These are phyloP conservation scores for Beaufortia kweichowensis DNA, from an alignment of 2,113 vertebrate species.

Conservation along the genomic window DNA sequence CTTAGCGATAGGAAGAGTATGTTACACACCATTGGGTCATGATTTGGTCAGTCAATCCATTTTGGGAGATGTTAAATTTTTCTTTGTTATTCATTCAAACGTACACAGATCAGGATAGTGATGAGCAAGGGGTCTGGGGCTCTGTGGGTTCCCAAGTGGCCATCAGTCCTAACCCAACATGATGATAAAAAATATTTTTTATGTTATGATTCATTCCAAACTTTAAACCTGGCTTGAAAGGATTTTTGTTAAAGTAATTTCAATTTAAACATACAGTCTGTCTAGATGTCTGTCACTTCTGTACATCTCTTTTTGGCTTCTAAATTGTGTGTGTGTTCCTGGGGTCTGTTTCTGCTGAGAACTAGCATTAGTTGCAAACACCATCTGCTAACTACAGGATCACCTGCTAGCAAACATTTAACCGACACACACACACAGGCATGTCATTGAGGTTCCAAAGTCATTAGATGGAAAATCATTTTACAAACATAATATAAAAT, in stretches of 20 bases:
- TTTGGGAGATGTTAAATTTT: too few species aligned
- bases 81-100: too few species aligned
- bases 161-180: constrained; percentile 1
- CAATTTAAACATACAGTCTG: background rate
- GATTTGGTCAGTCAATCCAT: too few species aligned
- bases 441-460: constrained; percentile 18
- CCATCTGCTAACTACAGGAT: constrained; percentile 89
- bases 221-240: background rate
- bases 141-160: too few species aligned
- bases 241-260: constrained; percentile 7
- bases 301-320: background rate
- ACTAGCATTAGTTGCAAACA: constrained; percentile 79
- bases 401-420: constrained; percentile 81
- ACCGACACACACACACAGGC: constrained; percentile 66
- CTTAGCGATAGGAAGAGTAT: background rate
- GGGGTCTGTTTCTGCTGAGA: constrained; percentile 83
- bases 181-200: background rate
- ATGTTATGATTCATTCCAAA: background rate
- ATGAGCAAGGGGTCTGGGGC: too few species aligned
- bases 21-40: background rate
- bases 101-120: too few species aligned
- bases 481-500: too few species aligned
- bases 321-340: constrained; percentile 67
- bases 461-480: background rate
- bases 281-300: background rate